Evolutionary conservation across 2,797 vertebrate genomes (phyloP).

Genomic region (Molothrus aeneus): DNA sequence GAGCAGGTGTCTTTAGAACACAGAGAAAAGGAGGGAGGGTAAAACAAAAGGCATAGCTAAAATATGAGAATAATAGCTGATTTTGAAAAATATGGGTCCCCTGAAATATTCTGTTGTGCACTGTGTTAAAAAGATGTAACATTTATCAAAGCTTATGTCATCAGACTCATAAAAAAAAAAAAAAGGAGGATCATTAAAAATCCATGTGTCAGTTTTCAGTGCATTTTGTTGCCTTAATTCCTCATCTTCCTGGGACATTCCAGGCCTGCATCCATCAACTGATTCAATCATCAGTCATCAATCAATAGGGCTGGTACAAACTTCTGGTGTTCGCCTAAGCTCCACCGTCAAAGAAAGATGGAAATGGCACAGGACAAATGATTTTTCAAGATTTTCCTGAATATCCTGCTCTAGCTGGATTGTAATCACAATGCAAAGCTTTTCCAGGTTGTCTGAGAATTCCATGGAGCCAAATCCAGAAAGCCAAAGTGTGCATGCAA

Average conservation of each 20-base stretch:
- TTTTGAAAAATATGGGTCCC: neutral
- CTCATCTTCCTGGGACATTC: neutral
- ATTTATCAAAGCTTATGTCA: neutral
- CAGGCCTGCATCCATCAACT: neutral
- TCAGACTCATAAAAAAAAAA: neutral
- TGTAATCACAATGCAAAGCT: neutral
- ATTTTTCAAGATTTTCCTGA: neutral
- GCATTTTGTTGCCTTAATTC: neutral
- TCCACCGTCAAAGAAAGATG: neutral
- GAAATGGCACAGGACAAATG: neutral
- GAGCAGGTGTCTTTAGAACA: neutral
- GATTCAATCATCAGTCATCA: neutral
- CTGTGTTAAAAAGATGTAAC: neutral
- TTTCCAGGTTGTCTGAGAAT: neutral
- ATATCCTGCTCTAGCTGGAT: neutral
- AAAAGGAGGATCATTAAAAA: neutral
- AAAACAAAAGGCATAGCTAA: neutral
- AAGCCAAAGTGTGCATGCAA: neutral
- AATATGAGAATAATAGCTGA: neutral
- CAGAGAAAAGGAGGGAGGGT: neutral
- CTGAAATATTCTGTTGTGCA: neutral
- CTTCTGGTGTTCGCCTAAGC: neutral
- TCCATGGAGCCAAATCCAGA: neutral
- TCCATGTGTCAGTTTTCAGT: neutral
- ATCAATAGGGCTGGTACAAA: neutral